Conservation (phyloP, 2,888 invertebrate genomes). For the Stomorhina lunata region DNA sequence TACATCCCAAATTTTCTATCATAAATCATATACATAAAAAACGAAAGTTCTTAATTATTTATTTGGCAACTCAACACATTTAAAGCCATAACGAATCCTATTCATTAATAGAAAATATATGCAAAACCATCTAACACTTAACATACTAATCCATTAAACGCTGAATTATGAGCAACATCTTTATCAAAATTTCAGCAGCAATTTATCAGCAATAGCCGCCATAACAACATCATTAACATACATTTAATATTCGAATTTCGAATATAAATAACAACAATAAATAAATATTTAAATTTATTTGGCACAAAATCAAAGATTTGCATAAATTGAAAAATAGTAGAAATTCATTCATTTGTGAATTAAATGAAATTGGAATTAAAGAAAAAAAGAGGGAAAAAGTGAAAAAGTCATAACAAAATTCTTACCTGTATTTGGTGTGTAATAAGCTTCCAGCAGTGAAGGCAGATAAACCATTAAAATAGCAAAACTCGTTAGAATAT, state of each 20-base stretch:
- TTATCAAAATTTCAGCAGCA: not conserved
- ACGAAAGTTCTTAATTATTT: slow-evolving; percentile 39
- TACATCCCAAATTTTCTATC: not conserved
- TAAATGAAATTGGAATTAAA: slow-evolving; percentile 5
- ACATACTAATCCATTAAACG: not conserved
- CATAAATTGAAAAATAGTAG: not conserved
- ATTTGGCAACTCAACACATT: not conserved
- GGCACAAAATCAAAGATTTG: not conserved
- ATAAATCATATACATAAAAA: slow-evolving; percentile 6
- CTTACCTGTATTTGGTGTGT: slow-evolving; percentile 76
- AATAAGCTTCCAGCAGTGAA: slow-evolving; percentile 75
- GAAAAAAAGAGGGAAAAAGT: not conserved
- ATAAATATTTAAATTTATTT: not conserved
- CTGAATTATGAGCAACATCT: not conserved
- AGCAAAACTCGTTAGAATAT: slow-evolving; percentile 69
- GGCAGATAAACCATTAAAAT: slow-evolving; percentile 70
- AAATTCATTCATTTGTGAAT: not conserved
- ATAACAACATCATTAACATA: slow-evolving; percentile 15
- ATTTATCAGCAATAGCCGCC: not conserved
- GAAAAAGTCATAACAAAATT: not conserved
- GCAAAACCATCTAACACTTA: slow-evolving; percentile 17
- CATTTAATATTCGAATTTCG: too few relatives aligned
- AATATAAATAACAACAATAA: not conserved
- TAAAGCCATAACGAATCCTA: not conserved
- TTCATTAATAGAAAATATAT: slow-evolving; percentile 6